A percentile compares a stretch with the other conserved stretches of the same genome.
phyloP scores from a whole-genome alignment of 2,113 vertebrate genomes.

The Isichthys henryi region DNA sequence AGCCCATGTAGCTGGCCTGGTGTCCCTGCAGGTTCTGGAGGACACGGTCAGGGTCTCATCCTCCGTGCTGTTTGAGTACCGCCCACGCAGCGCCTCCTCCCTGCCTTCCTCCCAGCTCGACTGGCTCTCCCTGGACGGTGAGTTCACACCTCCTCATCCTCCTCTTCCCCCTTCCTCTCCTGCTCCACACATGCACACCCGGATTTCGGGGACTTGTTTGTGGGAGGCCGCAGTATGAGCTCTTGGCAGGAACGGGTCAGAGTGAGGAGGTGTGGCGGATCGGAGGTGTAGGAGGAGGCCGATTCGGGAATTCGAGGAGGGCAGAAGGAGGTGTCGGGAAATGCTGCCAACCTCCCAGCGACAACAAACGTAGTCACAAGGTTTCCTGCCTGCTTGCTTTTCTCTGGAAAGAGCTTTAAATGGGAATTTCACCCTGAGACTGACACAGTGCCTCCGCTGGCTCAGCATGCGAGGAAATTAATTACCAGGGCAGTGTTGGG shows the following conservation, averaged over 20 bases:
- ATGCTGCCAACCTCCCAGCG: neutral
- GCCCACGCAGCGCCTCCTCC: conserved; percentile 86
- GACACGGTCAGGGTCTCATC: conserved; percentile 95
- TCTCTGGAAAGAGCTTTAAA: neutral
- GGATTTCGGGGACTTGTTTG: neutral
- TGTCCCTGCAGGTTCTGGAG: conserved; percentile 96
- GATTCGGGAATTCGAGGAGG: neutral
- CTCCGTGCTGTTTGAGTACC: conserved; percentile 98
- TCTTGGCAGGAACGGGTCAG: neutral
- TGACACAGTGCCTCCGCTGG: neutral
- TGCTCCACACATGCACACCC: neutral
- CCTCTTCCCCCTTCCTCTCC: neutral
- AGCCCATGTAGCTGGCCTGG: conserved; percentile 98
- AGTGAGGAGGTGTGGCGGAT: neutral
- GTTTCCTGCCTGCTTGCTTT: neutral
- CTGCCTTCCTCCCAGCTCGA: conserved; percentile 95
- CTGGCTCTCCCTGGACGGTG: conserved; percentile 96
- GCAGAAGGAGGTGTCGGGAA: neutral
- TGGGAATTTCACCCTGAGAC: neutral
- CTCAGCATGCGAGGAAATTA: neutral
- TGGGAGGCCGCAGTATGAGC: neutral
- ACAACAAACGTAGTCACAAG: neutral
- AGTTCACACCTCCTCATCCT: conserved; percentile 39
- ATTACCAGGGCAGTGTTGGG: neutral
- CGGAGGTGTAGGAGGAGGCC: neutral